These are phyloP conservation scores for Hypercompe scribonia DNA, from an alignment of 2,888 invertebrate genomes.

Conservation along the genomic window DNA sequence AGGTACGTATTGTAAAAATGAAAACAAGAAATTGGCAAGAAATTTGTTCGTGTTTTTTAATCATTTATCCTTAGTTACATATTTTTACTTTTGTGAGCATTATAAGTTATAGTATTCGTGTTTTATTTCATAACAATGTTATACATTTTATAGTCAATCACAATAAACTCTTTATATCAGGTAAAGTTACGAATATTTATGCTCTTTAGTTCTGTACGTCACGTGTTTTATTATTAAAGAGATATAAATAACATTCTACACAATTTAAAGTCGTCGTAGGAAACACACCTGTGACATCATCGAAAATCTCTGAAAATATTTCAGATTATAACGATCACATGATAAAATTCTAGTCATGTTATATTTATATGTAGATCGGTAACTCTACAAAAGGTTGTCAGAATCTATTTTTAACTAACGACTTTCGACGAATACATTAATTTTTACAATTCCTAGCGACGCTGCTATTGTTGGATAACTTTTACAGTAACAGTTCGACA, in stretches of 20 bases:
- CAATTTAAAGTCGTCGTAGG: neutral
- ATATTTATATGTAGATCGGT: conserved; percentile 14
- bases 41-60: no score
- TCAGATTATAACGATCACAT: neutral
- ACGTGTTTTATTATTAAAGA: no score
- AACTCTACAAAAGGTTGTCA: conserved; percentile 1
- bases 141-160: no score
- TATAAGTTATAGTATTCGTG: no score
- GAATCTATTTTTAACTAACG: conserved; percentile 16
- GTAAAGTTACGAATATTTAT: no score
- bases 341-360: neutral
- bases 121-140: no score
- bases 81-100: no score
- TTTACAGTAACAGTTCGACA: conserved; percentile 28
- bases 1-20: no score
- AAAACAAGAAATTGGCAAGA: no score
- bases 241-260: neutral
- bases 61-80: no score
- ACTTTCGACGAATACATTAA: conserved; percentile 22
- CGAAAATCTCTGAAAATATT: neutral
- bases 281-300: neutral
- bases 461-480: conserved; percentile 32
- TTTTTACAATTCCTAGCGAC: conserved; percentile 35
- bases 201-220: no score
- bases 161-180: no score